Evolutionary conservation across 2,888 invertebrate genomes (phyloP).

Genomic region (Lasioglossum malachurum): DNA sequence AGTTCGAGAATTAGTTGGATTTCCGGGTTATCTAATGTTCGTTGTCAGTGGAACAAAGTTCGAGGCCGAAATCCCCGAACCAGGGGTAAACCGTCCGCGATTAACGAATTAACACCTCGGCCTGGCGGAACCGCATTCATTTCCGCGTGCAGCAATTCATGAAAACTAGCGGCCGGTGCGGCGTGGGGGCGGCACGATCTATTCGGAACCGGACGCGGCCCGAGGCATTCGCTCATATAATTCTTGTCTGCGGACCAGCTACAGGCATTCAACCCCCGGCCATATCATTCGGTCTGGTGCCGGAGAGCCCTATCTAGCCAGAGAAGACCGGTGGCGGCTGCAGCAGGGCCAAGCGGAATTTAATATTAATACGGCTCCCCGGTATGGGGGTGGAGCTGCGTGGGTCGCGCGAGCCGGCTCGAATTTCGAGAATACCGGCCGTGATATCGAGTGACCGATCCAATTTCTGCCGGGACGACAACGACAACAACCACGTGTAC

Average conservation of each 20-base stretch:
- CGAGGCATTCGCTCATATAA: constrained; percentile 43
- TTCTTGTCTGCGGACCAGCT: constrained; percentile 36
- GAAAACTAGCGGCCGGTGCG: constrained; percentile 9
- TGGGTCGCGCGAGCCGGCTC: constrained; percentile 49
- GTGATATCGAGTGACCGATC: constrained; percentile 73
- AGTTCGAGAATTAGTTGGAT: neutral
- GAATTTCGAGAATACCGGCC: constrained; percentile 69
- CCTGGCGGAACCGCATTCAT: constrained; percentile 25
- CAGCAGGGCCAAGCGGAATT: constrained; percentile 60
- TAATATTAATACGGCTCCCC: constrained; percentile 69
- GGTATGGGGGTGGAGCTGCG: constrained; percentile 20
- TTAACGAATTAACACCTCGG: constrained; percentile 16
- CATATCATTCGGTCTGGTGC: constrained; percentile 10
- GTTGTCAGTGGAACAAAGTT: neutral
- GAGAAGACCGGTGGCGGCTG: constrained; percentile 8
- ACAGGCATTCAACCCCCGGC: constrained; percentile 23
- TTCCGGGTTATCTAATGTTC: neutral
- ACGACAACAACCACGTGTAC: constrained; percentile 6
- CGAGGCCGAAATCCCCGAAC: neutral
- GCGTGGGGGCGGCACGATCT: constrained; percentile 14
- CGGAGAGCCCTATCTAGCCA: constrained; percentile 24
- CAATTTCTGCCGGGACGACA: constrained; percentile 63
- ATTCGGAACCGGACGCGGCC: constrained; percentile 8
- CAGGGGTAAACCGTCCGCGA: neutral
- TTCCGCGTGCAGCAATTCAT: neutral